Base-by-base conservation (phyloP, 1,140 invertebrate species). In the Hyles euphorbiae region DNA sequence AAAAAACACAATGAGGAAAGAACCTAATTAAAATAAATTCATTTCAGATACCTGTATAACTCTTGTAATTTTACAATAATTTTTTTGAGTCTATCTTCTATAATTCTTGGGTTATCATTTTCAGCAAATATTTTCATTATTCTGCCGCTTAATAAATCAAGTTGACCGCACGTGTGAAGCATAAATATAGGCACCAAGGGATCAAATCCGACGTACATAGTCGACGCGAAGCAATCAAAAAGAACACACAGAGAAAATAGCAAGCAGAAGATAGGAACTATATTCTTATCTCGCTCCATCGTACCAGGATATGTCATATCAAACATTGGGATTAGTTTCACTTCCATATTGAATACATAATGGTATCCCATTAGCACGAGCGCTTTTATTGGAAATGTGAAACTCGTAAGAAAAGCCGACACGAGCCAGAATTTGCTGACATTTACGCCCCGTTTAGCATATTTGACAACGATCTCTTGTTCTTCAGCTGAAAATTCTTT, bases 141-240 rank as follows among this genome's bases (percentile, higher is more conserved):
- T 44, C 63, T 56, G 8, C 45, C 11, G 36, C 64, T 70, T 6
- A 70, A 52, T 9, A 77, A 59, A 6, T 74, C 59, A 7, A 72
- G 46, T 56, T 77, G 75, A 6, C 75, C 72, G 53, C 70, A 73
- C 6, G 63, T 45, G 36, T 77, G 75, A 36, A 73, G 58, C 51
- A 76, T 50, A 52, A 74, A 72, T 63, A 77, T 75, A 3, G 72
- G 70, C 1, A 69, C 61, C 1, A 77, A 43, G 1, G 75, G 72
- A 65, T 77, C 75, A 57, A 77, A 73, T n/a, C 61, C 68, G 2
- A 71, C 44, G n/a, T 70, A 72, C 55, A 73, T 67, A 0, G 67
- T 56, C 2, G 52, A 40, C 7, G 70, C 68, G 56, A 65, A 77
- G 34, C 55, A 36, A 53, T 57, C 68, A 53, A 72, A 72, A 5